Conservation (phyloP, 2,113 vertebrate species). For the Plecturocebus donacophilus region DNA sequence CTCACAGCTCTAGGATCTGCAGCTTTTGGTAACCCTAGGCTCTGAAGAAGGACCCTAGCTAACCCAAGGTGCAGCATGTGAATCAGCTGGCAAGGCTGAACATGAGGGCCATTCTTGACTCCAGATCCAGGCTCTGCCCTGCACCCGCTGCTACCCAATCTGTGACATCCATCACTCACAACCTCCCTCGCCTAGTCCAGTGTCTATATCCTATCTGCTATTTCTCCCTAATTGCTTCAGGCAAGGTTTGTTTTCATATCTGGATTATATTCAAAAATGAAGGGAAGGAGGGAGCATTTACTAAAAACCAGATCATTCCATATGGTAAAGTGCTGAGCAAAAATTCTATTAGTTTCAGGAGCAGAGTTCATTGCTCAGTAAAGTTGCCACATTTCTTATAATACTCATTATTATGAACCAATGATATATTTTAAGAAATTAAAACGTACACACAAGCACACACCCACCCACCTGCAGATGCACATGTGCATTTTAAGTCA, state of each 20-base stretch:
- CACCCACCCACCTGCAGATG: not conserved
- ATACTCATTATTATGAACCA: not conserved
- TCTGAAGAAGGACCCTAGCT: not conserved
- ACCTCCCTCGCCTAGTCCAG: not conserved
- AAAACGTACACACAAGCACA: not conserved
- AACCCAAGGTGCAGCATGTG: accelerated
- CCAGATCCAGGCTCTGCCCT: not conserved
- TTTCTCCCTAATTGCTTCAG: not conserved
- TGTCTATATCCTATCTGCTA: not conserved
- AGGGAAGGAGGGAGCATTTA: not conserved
- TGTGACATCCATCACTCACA: not conserved
- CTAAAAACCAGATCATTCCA: not conserved
- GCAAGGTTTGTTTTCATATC: not conserved
- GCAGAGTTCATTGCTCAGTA: not conserved
- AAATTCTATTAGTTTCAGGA: not conserved
- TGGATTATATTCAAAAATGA: slow-evolving; percentile 1
- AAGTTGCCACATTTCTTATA: not conserved
- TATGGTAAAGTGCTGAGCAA: not conserved
- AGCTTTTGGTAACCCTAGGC: not conserved
- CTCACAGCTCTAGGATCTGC: not conserved
- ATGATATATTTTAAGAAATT: not conserved
- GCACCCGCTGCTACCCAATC: not conserved
- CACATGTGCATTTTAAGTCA: not conserved
- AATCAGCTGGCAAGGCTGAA: not conserved
- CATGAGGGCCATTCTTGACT: not conserved